phyloP scores from a whole-genome alignment of 92 coral and sea anemone species.

The Epizoanthus scotinus region DNA sequence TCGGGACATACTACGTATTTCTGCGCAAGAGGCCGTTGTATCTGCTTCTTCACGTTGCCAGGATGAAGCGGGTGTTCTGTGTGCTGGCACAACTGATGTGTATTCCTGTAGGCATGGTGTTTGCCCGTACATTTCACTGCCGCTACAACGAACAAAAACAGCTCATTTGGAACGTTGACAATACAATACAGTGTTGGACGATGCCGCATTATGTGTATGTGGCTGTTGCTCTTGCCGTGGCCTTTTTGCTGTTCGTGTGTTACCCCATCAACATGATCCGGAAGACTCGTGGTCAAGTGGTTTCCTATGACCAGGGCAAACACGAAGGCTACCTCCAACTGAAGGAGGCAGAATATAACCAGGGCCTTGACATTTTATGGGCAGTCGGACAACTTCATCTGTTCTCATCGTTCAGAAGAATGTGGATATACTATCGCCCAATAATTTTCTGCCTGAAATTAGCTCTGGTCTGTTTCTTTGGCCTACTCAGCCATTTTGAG shows the following conservation, averaged over 20 bases:
- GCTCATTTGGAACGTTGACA: conserved; percentile 81
- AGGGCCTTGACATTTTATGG: conserved; percentile 98
- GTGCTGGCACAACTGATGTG: conserved; percentile 77
- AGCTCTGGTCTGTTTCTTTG: conserved; percentile 69
- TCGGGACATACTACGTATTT: conserved; percentile 67
- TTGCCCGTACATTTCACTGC: conserved; percentile 92
- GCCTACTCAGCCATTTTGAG: conserved; percentile 56
- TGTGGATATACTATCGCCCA: conserved; percentile 94
- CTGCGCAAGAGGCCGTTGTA: conserved; percentile 84
- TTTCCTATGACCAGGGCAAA: conserved; percentile 78
- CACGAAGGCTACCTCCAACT: conserved; percentile 99
- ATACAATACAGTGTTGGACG: conserved; percentile 83
- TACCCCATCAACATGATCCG: conserved; percentile 92
- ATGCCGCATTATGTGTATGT: conserved; percentile 80
- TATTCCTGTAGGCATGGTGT: conserved; percentile 83
- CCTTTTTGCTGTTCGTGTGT: conserved; percentile 65
- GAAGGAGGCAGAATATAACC: conserved; percentile 96
- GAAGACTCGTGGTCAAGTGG: conserved; percentile 82
- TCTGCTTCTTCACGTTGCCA: conserved; percentile 82
- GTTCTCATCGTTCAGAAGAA: conserved; percentile 88
- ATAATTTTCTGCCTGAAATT: conserved; percentile 79
- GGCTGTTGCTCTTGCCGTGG: conserved; percentile 58
- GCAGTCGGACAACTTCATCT: conserved; percentile 98
- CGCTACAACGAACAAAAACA: conserved; percentile 54
- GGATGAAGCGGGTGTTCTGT: conserved; percentile 92